Percentiles rank a stretch among this genome's conserved stretches.
Conservation (phyloP, 2,888 invertebrate species). For the Sthenelais limicola region DNA sequence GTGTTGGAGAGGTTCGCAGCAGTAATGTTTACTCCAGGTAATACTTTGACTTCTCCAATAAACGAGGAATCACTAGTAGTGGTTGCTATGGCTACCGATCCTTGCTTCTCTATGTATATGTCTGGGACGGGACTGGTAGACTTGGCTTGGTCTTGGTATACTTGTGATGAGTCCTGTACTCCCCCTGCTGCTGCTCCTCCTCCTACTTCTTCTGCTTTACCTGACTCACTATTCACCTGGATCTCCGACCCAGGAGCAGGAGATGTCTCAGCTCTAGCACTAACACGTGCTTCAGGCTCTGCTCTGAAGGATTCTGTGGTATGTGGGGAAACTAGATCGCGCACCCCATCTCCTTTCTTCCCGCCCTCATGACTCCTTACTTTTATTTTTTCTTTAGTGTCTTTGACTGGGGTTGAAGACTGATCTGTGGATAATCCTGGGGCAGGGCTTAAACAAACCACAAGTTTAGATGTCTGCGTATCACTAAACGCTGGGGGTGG, state of each 20-base stretch:
- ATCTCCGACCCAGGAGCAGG: conserved; percentile 11
- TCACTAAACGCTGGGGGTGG: conserved; percentile 14
- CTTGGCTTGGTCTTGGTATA: too few species aligned
- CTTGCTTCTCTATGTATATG: background rate
- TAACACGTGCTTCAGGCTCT: too few species aligned
- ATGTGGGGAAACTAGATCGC: background rate
- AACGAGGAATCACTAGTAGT: background rate
- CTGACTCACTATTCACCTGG: background rate
- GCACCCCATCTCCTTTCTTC: background rate
- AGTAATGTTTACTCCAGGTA: too few species aligned
- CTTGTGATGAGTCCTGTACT: too few species aligned
- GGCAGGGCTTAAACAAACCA: background rate
- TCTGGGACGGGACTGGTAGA: too few species aligned
- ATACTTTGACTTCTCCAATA: conserved; percentile 9
- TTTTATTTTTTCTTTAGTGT: background rate
- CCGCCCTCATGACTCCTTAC: background rate
- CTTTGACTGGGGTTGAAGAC: background rate
- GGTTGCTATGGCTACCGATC: background rate
- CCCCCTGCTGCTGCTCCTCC: conserved; percentile 1
- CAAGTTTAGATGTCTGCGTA: background rate
- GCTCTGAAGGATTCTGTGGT: conserved; percentile 1
- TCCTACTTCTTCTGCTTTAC: background rate
- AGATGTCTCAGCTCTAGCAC: background rate
- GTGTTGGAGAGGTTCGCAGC: background rate
- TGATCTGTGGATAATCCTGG: too few species aligned